Conservation (phyloP, 2,888 invertebrate genomes). For the Lithophane ornitopus region DNA sequence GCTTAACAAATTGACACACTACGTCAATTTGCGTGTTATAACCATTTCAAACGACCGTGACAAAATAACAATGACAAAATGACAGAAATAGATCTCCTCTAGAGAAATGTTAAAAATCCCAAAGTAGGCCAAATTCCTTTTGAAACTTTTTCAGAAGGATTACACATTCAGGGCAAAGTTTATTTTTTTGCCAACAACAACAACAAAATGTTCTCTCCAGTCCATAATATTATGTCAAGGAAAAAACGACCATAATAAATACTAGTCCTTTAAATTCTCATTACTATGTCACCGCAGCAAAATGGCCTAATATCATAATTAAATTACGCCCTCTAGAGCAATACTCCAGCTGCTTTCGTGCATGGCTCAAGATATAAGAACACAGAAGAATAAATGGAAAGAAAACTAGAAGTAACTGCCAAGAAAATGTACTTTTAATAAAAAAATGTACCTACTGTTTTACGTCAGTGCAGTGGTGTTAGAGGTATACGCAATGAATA, state of each 20-base stretch:
- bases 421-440: no score
- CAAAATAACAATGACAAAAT: background rate
- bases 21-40: no score
- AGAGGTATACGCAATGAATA: background rate
- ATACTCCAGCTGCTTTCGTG: constrained; percentile 40
- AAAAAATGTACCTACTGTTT: no score
- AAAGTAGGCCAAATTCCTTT: background rate
- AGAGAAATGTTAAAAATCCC: background rate
- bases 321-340: constrained; percentile 50
- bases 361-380: constrained; percentile 18
- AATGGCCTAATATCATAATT: constrained; percentile 60
- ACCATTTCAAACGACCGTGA: background rate
- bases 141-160: background rate
- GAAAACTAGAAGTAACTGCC: background rate
- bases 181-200: background rate
- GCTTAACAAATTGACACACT: background rate
- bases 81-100: background rate
- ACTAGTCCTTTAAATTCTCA: constrained; percentile 19
- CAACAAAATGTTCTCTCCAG: background rate
- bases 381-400: background rate
- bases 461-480: background rate
- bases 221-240: background rate
- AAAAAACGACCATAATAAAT: constrained; percentile 11
- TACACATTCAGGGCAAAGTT: background rate
- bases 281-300: constrained; percentile 44